These are phyloP conservation scores for Fistularia tabacaria DNA, from an alignment of 2,797 vertebrate genomes.

Conservation along the genomic window DNA sequence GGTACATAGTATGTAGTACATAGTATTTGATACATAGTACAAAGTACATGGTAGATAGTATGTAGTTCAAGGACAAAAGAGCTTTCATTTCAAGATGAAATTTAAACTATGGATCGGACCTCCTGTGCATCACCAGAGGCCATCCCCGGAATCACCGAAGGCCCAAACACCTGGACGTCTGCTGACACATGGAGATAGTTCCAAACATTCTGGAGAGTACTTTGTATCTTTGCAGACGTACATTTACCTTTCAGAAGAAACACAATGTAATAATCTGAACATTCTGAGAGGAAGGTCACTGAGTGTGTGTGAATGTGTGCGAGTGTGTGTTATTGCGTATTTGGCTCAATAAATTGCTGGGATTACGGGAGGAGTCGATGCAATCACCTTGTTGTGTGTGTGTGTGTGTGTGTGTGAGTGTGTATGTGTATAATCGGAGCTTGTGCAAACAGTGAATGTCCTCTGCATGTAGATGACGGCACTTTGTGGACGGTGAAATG, in stretches of 20 bases:
- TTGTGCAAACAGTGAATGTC: background rate
- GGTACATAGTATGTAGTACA: too few relatives aligned
- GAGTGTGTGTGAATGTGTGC: background rate
- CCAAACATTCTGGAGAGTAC: too few relatives aligned
- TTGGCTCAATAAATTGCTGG: conserved; percentile 2
- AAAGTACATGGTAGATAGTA: too few relatives aligned
- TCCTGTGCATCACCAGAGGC: too few relatives aligned
- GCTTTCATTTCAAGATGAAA: too few relatives aligned
- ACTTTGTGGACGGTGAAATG: conserved; percentile 62
- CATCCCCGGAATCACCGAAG: too few relatives aligned
- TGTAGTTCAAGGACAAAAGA: too few relatives aligned
- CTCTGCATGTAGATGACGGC: conserved; percentile 37
- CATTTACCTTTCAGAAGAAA: background rate
- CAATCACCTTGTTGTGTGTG: conserved; percentile 4
- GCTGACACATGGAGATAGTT: too few relatives aligned
- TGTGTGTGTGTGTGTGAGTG: conserved; percentile 1
- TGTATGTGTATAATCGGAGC: conserved; percentile 5
- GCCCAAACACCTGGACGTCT: too few relatives aligned
- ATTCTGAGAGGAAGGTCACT: background rate
- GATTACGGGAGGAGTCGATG: conserved; percentile 1
- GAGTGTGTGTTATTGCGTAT: background rate
- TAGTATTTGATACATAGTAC: too few relatives aligned
- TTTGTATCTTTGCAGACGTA: too few relatives aligned
- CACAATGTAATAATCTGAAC: background rate
- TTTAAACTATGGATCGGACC: too few relatives aligned